Percentiles rank a stretch among this genome's conserved stretches.
These are phyloP conservation scores for Dendroctonus ponderosae DNA, from an alignment of 1,140 invertebrate genomes.

Conservation along the genomic window DNA sequence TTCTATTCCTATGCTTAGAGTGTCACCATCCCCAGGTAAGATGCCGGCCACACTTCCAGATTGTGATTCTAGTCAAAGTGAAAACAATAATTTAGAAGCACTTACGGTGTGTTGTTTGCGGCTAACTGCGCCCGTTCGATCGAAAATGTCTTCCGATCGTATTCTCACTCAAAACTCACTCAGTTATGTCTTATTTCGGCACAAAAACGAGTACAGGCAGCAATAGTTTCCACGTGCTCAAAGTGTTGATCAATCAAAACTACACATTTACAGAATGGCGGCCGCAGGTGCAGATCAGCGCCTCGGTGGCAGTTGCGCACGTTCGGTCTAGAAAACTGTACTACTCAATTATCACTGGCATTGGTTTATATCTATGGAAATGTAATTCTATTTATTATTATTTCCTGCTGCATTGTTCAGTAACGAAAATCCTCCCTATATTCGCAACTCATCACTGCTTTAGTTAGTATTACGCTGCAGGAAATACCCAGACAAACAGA, in stretches of 20 bases:
- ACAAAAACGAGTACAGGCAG: slow-evolving; percentile 21
- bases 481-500: too few relatives aligned
- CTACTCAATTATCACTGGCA: too few relatives aligned
- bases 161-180: slow-evolving; percentile 21
- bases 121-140: slow-evolving; percentile 10
- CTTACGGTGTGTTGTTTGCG: slow-evolving; percentile 34
- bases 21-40: slow-evolving; percentile 23
- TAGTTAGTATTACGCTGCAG: too few relatives aligned
- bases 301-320: background rate
- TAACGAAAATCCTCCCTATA: too few relatives aligned
- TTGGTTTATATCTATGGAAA: too few relatives aligned
- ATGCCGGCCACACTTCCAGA: slow-evolving; percentile 34
- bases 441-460: too few relatives aligned
- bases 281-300: background rate
- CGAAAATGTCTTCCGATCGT: slow-evolving; percentile 1
- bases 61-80: slow-evolving; percentile 21
- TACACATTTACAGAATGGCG: slow-evolving; percentile 24
- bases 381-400: too few relatives aligned
- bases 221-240: slow-evolving; percentile 35
- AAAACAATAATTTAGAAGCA: slow-evolving; percentile 13
- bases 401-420: too few relatives aligned
- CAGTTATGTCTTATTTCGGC: slow-evolving; percentile 21
- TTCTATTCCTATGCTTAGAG: background rate
- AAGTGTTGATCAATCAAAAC: slow-evolving; percentile 24
- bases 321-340: background rate